phyloP scores from a whole-genome alignment of 23 tunicate genomes.

The Halocynthia roretzi region DNA sequence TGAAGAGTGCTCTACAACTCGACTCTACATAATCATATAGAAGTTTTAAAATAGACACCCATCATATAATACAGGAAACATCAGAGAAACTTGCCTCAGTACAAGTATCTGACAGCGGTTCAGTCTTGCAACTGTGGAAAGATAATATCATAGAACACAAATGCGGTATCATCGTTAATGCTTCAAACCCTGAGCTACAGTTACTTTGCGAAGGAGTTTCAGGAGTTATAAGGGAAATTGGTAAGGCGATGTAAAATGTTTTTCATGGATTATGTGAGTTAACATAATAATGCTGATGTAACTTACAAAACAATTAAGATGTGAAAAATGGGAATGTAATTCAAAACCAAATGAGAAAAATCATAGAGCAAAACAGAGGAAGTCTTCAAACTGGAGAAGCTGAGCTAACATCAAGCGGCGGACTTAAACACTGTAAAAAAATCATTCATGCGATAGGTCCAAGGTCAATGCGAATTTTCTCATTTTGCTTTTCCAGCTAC shows the following conservation, averaged over 20 bases:
- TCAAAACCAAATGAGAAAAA: slow-evolving; percentile 10
- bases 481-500: background rate
- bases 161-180: slow-evolving; percentile 64
- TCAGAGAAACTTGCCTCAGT: background rate
- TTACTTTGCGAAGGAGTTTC: slow-evolving; percentile 51
- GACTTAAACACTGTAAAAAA: slow-evolving; percentile 5
- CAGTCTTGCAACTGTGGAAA: slow-evolving; percentile 24
- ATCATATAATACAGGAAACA: too few species aligned
- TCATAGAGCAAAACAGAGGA: slow-evolving; percentile 1
- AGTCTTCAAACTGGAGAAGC: background rate
- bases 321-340: slow-evolving; percentile 8
- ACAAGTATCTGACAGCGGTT: slow-evolving; percentile 15
- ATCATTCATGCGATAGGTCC: slow-evolving; percentile 21
- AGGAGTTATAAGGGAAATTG: slow-evolving; percentile 31
- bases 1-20: background rate
- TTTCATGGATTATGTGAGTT: background rate
- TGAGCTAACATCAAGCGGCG: background rate
- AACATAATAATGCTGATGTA: background rate
- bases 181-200: slow-evolving; percentile 40
- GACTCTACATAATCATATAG: background rate
- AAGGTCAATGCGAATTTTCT: background rate
- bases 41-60: background rate
- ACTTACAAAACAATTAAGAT: background rate
- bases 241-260: background rate
- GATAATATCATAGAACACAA: slow-evolving; percentile 39